Evolutionary conservation across 2,797 vertebrate species (phyloP), one percentile per base, ranked within the genome.

Genomic region (Triplophysa yarkandensis): DNA sequence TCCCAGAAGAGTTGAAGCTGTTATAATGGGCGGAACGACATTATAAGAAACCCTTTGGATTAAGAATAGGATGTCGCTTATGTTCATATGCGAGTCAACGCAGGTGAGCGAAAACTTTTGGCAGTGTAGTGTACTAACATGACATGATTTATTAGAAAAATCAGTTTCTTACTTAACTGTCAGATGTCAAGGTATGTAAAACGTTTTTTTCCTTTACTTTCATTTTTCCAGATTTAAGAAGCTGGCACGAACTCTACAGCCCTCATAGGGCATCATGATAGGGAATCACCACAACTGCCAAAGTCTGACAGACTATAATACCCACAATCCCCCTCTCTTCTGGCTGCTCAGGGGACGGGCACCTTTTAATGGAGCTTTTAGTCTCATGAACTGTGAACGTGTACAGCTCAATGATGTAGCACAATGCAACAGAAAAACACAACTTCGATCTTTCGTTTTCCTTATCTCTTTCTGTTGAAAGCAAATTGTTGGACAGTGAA

Each of bases 251-350:
- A 54, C 27, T 57, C 70, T 82, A 55, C 80, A 69, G 88, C 86
- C 87, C 83, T 87, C 87, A 66, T 87, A 86, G 88, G 88, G 89
- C 88, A 82, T 74, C 82, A 79, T 77, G 69, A 72, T 46, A 61
- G 83, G 81, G 85, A 86, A 86, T 77, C 82, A 77, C 69, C 69
- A 77, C 77, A 71, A 77, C 78, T 75, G 77, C 77, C 71, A 61
- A 62, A 30, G 67, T 71, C 44, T 48, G 60, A 61, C 71, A 57
- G 73, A 74, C 78, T 83, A 67, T 84, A 84, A 64, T 54, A 85
- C 77, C 85, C 44, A 79, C 57, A 28, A 79, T 79, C 57, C 84
- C 83, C 75, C 73, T 67, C 57, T 77, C 55, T 73, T 44, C 41
- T 71, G 27, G 73, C 78, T 75, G 68, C 74, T 78, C 54, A 43